These are phyloP conservation scores for Raja brachyura DNA, from an alignment of 2,113 vertebrate species.

Conservation along the genomic window DNA sequence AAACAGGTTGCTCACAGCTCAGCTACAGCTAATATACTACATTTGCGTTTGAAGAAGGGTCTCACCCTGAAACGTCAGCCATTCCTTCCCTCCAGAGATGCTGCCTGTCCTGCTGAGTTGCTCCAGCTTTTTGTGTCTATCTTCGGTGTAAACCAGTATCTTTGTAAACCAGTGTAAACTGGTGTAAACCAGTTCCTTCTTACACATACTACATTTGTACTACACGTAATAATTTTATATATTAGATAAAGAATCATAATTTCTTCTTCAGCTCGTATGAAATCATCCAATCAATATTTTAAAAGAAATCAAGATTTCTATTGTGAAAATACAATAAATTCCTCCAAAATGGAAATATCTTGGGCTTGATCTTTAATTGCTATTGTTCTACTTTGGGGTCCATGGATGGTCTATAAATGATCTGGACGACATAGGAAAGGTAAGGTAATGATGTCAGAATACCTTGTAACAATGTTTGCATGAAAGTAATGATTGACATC, in stretches of 20 bases:
- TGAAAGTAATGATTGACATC: not conserved
- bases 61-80: too few species aligned
- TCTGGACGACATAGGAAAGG: not conserved
- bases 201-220: too few species aligned
- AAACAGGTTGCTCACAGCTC: too few species aligned
- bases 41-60: not conserved
- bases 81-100: too few species aligned
- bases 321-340: not conserved
- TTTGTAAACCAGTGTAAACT: too few species aligned
- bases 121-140: too few species aligned
- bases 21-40: not conserved
- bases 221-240: slow-evolving; percentile 2
- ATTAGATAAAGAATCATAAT: not conserved
- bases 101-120: too few species aligned
- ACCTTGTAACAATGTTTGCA: not conserved
- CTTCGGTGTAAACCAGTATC: too few species aligned
- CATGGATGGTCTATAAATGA: not conserved
- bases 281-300: not conserved
- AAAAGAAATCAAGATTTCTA: not conserved
- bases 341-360: not conserved
- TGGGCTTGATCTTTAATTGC: not conserved
- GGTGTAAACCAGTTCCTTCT: too few species aligned
- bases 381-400: not conserved
- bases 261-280: not conserved
- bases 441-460: not conserved